phyloP scores from a whole-genome alignment of 2,797 vertebrate species.

The Ctenopoma multispine region DNA sequence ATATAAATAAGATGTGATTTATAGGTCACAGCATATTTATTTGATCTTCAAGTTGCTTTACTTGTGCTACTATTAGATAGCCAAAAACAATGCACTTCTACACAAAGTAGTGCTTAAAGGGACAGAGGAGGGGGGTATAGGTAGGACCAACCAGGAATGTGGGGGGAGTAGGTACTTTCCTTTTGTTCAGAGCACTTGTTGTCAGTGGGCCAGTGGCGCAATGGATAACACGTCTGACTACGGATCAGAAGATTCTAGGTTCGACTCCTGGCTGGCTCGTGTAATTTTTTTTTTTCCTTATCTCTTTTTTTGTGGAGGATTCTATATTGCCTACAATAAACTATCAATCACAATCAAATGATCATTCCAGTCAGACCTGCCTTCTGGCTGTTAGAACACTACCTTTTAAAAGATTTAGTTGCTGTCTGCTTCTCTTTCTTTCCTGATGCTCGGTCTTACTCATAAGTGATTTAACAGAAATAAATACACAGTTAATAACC shows the following conservation, averaged over 20 bases:
- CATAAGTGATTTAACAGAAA: not conserved
- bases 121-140: too few relatives aligned
- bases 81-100: not conserved
- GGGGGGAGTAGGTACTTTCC: not conserved
- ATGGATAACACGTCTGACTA: constrained; percentile 80
- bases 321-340: not conserved
- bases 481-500: not conserved
- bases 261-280: constrained; percentile 79
- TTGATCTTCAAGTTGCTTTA: not conserved
- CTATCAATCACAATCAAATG: not conserved
- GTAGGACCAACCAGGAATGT: not conserved
- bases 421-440: too few relatives aligned
- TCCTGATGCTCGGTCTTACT: not conserved
- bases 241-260: constrained; percentile 81
- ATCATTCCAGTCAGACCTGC: not conserved
- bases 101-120: not conserved
- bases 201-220: constrained; percentile 67
- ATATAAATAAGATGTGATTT: not conserved
- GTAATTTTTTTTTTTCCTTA: fast-evolving
- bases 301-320: not conserved
- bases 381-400: not conserved
- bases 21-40: not conserved
- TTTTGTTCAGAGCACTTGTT: not conserved
- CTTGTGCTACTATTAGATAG: not conserved
- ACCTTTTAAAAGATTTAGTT: not conserved